Evolutionary conservation across 2,888 invertebrate genomes (phyloP).

Genomic region (Acanthopleura granulata): DNA sequence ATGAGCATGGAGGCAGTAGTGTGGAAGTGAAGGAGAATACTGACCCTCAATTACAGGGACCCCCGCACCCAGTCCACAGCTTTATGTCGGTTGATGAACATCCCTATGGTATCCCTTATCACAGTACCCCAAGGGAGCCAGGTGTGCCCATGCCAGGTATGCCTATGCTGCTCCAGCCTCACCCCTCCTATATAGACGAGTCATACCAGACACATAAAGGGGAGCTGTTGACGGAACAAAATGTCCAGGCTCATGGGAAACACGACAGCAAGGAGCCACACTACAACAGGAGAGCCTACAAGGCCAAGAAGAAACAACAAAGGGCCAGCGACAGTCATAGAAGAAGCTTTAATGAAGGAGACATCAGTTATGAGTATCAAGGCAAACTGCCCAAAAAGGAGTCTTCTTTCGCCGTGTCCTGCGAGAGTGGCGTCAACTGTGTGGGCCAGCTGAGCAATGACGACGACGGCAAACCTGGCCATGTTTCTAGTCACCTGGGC

Average conservation of each 20-base stretch:
- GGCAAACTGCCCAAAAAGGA: slow-evolving; percentile 57
- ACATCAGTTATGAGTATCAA: slow-evolving; percentile 57
- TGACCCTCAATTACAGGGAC: slow-evolving; percentile 6
- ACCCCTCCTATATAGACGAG: neutral
- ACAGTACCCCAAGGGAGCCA: slow-evolving; percentile 14
- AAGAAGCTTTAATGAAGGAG: slow-evolving; percentile 30
- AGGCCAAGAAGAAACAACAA: slow-evolving; percentile 15
- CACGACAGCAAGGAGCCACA: neutral
- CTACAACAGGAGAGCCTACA: neutral
- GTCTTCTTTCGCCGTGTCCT: slow-evolving; percentile 48
- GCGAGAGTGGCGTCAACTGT: slow-evolving; percentile 66
- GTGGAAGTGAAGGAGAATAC: slow-evolving; percentile 6
- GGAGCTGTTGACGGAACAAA: neutral
- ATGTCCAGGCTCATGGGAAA: neutral
- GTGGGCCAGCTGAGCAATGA: slow-evolving; percentile 44
- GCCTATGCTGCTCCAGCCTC: neutral
- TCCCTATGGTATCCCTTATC: neutral
- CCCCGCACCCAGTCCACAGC: neutral
- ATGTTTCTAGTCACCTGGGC: neutral
- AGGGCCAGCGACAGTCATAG: neutral
- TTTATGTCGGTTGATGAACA: neutral
- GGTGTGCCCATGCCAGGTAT: neutral
- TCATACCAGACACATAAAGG: neutral
- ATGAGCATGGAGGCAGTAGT: slow-evolving; percentile 14
- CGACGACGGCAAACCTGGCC: slow-evolving; percentile 25